These are phyloP conservation scores for Acanthosoma haemorrhoidale DNA, from an alignment of 2,888 invertebrate species.

Conservation along the genomic window DNA sequence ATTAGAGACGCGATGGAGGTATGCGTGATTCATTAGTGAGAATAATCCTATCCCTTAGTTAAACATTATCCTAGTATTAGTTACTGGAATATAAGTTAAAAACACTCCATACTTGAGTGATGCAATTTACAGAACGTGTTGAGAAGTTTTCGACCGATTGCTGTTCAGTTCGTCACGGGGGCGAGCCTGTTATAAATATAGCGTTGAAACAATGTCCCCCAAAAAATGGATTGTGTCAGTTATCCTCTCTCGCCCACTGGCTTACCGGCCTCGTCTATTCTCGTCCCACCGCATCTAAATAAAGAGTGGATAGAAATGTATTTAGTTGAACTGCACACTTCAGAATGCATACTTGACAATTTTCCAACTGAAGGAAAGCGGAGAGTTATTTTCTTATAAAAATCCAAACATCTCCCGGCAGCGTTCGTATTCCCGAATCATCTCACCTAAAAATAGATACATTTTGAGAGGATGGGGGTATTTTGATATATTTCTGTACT, in stretches of 20 bases:
- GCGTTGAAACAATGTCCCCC: background rate
- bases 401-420: conserved; percentile 13
- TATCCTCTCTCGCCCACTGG: background rate
- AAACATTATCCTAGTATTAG: too few relatives aligned
- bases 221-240: background rate
- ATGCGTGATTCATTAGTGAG: too few relatives aligned
- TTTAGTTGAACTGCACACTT: conserved; percentile 25
- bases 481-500: too few relatives aligned
- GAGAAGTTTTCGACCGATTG: too few relatives aligned
- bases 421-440: conserved; percentile 6
- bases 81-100: too few relatives aligned
- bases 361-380: conserved; percentile 17
- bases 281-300: background rate
- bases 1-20: too few relatives aligned
- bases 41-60: too few relatives aligned
- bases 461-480: too few relatives aligned
- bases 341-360: conserved; percentile 16
- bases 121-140: too few relatives aligned
- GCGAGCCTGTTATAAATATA: too few relatives aligned
- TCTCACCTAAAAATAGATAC: background rate
- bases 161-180: too few relatives aligned
- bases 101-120: too few relatives aligned
- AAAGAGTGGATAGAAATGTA: background rate
- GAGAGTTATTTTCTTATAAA: conserved; percentile 25
- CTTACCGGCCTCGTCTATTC: background rate